Conservation (phyloP, 2,113 vertebrate species). For the Pollachius pollachius region DNA sequence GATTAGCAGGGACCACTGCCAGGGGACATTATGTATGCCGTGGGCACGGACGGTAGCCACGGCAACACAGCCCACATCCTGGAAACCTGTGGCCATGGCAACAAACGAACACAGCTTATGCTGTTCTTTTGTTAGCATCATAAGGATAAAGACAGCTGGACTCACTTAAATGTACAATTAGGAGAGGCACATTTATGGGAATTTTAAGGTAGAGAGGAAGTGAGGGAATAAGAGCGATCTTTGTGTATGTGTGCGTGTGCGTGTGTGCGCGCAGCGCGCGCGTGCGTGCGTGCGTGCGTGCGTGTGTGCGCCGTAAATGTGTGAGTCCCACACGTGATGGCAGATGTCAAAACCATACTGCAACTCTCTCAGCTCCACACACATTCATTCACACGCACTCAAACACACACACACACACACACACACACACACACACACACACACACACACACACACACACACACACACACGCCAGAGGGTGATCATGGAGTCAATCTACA, state of each 20-base stretch:
- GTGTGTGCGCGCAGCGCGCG: not conserved
- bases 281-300: not conserved
- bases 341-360: not conserved
- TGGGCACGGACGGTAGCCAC: not conserved
- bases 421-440: too few relatives aligned
- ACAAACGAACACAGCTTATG: not conserved
- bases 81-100: conserved; percentile 7
- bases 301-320: not conserved
- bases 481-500: too few relatives aligned
- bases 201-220: not conserved
- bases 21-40: conserved; percentile 24
- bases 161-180: not conserved
- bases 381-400: not conserved
- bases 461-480: too few relatives aligned
- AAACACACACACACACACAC: not conserved
- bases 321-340: not conserved
- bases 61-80: not conserved
- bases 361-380: too few relatives aligned
- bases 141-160: not conserved
- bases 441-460: too few relatives aligned
- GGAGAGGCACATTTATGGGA: not conserved
- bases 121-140: not conserved
- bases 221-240: not conserved
- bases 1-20: conserved; percentile 21
- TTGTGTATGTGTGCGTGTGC: conserved; percentile 2